These are phyloP conservation scores for Epizoanthus stellaris DNA, from an alignment of 92 coral and sea anemone genomes.

Conservation along the genomic window DNA sequence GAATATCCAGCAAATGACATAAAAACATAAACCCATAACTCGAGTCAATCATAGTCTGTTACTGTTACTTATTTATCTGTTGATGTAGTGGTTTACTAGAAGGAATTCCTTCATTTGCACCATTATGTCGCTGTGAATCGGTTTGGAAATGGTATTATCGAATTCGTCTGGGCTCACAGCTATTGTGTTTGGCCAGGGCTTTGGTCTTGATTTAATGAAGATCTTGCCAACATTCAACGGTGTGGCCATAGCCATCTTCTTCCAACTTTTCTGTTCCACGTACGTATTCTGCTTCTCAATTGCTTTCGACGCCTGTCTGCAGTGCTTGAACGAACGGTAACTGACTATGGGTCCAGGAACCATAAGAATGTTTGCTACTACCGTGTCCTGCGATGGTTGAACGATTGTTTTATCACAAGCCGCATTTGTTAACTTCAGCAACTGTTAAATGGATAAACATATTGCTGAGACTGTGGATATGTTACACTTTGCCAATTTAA, in stretches of 20 bases:
- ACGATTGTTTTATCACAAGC: conserved; percentile 29
- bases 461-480: too few species aligned
- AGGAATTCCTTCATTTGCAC: background rate
- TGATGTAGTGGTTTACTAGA: conserved; percentile 3
- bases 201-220: conserved; percentile 43
- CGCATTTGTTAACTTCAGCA: too few species aligned
- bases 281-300: conserved; percentile 28
- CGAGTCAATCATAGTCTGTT: conserved; percentile 11
- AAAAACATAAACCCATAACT: background rate
- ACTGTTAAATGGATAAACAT: too few species aligned
- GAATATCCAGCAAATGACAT: background rate
- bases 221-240: conserved; percentile 45
- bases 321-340: conserved; percentile 25
- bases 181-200: conserved; percentile 50
- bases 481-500: too few species aligned
- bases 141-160: conserved; percentile 23
- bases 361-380: conserved; percentile 15
- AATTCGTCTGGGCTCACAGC: conserved; percentile 14
- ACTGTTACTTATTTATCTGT: background rate
- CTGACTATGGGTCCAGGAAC: conserved; percentile 24
- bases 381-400: conserved; percentile 24
- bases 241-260: conserved; percentile 45
- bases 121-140: conserved; percentile 36
- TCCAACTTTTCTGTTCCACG: conserved; percentile 3
- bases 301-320: conserved; percentile 4